These are phyloP conservation scores for Lepisosteus oculatus DNA, from an alignment of 2,113 vertebrate species.

Conservation along the genomic window DNA sequence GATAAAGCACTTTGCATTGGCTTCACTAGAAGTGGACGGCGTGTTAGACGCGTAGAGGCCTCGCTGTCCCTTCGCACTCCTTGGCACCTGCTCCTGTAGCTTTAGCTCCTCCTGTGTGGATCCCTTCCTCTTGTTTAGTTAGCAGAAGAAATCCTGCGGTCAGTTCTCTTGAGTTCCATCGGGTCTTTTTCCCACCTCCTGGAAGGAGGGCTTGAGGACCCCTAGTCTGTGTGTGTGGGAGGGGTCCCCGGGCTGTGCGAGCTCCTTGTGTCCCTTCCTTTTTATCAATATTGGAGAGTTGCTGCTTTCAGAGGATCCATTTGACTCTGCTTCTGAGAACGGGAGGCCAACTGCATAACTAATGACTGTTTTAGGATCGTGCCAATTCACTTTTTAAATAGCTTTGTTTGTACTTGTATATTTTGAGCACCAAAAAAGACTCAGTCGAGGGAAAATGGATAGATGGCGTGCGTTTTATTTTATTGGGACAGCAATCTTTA, in stretches of 20 bases:
- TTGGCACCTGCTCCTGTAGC: slow-evolving; percentile 2
- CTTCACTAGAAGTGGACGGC: no score
- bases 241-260: not conserved
- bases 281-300: not conserved
- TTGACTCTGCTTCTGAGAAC: no score
- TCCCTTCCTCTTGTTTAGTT: not conserved
- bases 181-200: slow-evolving; percentile 9
- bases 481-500: no score
- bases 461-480: no score
- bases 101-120: not conserved
- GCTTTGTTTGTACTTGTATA: no score
- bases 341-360: no score
- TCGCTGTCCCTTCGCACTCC: not conserved
- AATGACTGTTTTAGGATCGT: slow-evolving; percentile 5
- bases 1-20: no score
- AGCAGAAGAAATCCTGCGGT: no score
- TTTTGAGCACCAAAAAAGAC: no score
- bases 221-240: not conserved
- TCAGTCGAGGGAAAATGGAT: no score
- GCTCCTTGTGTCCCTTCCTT: no score
- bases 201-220: not conserved
- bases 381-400: not conserved
- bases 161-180: not conserved
- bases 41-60: not conserved
- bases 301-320: not conserved